Percentiles rank a stretch among this genome's conserved stretches.
Evolutionary conservation across 2,113 vertebrate species (phyloP).

Genomic region (Prionailurus viverrinus): DNA sequence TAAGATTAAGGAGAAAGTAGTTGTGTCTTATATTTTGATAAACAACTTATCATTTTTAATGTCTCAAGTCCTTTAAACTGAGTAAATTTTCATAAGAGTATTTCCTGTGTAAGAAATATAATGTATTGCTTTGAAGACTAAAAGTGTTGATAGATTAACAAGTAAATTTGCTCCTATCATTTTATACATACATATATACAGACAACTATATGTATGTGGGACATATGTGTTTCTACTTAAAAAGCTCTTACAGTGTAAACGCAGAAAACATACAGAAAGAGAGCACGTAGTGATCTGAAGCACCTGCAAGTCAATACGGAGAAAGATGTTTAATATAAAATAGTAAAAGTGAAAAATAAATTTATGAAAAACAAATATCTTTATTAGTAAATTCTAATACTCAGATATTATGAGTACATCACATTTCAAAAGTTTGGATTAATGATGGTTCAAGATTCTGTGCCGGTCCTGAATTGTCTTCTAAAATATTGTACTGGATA

Average conservation of each 20-base stretch:
- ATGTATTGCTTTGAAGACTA: background rate
- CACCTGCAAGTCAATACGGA: background rate
- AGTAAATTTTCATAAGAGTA: background rate
- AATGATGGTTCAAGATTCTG: background rate
- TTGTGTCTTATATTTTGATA: background rate
- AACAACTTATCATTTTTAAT: background rate
- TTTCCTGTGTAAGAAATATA: background rate
- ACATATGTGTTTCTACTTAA: no score
- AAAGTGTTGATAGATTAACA: background rate
- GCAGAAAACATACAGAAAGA: background rate
- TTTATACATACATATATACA: background rate
- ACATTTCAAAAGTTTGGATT: background rate
- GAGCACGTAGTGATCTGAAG: background rate
- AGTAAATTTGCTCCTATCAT: background rate
- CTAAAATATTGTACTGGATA: background rate
- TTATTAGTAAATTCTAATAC: background rate
- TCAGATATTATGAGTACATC: background rate
- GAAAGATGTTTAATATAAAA: background rate
- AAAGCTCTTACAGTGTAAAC: background rate
- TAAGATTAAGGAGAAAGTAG: background rate
- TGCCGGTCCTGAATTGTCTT: fast-evolving
- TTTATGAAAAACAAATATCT: background rate
- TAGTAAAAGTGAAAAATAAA: background rate
- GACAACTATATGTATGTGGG: no score
- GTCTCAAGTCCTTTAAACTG: background rate